phyloP scores from a whole-genome alignment of 2,888 invertebrate genomes.

The Nematopogon swammerdamellus region DNA sequence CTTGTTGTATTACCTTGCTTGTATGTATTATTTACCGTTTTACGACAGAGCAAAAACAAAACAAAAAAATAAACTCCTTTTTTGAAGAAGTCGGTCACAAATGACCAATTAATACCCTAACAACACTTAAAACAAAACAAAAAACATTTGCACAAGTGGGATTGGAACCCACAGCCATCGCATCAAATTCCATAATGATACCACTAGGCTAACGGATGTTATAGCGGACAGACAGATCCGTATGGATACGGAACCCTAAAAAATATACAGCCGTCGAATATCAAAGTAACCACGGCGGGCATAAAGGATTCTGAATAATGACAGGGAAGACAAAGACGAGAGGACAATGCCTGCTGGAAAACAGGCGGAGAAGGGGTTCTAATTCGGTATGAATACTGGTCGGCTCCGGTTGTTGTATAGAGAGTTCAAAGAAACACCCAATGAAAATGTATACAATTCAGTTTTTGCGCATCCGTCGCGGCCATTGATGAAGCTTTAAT shows the following conservation, averaged over 20 bases:
- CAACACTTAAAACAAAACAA: too few relatives aligned
- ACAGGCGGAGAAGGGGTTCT: background rate
- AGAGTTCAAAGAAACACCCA: background rate
- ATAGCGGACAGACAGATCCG: too few relatives aligned
- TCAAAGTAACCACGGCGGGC: background rate
- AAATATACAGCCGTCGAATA: background rate
- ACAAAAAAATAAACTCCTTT: too few relatives aligned
- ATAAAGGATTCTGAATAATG: background rate
- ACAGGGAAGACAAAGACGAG: background rate
- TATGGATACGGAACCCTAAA: background rate
- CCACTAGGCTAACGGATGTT: too few relatives aligned
- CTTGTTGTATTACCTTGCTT: too few relatives aligned
- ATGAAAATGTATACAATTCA: background rate
- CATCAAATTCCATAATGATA: too few relatives aligned
- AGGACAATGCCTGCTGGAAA: background rate
- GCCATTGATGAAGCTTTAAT: background rate
- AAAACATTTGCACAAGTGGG: too few relatives aligned
- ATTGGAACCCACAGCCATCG: too few relatives aligned
- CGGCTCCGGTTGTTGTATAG: background rate
- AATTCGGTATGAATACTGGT: background rate
- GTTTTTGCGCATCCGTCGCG: background rate
- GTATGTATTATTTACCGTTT: too few relatives aligned
- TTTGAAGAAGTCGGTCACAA: too few relatives aligned
- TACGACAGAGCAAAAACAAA: too few relatives aligned
- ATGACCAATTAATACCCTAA: too few relatives aligned